These are phyloP conservation scores for Microcebus murinus DNA, from an alignment of 2,113 vertebrate genomes.

Conservation along the genomic window DNA sequence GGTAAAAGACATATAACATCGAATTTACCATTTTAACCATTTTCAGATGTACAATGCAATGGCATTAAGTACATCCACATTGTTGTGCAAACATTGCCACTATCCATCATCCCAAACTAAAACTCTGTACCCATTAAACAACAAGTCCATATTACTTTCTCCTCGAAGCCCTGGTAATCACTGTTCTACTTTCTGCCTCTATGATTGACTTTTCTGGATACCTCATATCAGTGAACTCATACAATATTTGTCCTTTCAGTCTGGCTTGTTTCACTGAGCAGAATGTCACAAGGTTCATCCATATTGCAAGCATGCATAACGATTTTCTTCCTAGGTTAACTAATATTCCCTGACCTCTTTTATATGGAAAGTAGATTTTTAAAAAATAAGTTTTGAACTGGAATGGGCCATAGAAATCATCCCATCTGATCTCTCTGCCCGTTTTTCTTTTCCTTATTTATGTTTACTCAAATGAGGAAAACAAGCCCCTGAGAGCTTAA, in stretches of 20 bases:
- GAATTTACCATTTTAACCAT: neutral
- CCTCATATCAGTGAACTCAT: neutral
- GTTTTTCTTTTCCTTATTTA: neutral
- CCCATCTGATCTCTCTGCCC: neutral
- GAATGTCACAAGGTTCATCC: neutral
- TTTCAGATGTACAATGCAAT: neutral
- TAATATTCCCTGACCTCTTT: neutral
- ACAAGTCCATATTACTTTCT: neutral
- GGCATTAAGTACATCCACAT: neutral
- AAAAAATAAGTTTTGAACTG: neutral
- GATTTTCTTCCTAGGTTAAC: neutral
- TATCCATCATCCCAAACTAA: neutral
- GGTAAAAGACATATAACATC: neutral
- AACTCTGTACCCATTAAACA: neutral
- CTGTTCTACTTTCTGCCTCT: neutral
- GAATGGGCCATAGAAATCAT: neutral
- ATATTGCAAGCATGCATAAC: neutral
- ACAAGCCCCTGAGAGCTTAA: neutral
- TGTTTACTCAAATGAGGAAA: constrained; percentile 30
- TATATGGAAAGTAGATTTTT: neutral
- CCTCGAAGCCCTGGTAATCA: neutral
- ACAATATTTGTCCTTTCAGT: neutral
- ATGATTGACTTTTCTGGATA: neutral
- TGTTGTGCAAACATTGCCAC: neutral
- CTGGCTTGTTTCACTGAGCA: neutral